Base-by-base conservation (phyloP, 2,797 vertebrate genomes). In the Podargus strigoides region DNA sequence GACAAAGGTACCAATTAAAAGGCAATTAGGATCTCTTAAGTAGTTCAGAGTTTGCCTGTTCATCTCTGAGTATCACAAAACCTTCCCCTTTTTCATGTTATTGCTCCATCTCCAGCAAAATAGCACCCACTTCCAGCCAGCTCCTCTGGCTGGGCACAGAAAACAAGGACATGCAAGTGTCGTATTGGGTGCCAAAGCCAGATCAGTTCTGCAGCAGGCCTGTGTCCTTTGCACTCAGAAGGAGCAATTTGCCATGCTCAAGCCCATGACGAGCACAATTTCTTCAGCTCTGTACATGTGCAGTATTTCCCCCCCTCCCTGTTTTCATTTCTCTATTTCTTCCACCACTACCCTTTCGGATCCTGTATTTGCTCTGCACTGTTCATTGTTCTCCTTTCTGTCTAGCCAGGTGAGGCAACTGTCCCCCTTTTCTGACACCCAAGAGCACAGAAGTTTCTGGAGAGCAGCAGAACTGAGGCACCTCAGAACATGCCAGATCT, bases 171-270 rank as follows among this genome's bases (percentile, higher is more conserved):
- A 14, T 12, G 21, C 37, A 63, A 16, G 39, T 7, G 28, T 24
- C 5, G 0, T 18, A 14, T 4, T 0, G 0, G 28, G 41, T 44
- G 53, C 10, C 56, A 66, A 36, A 68, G 69, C n/a, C 69, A 59
- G 39, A 64, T 8, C 36, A 27, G 14, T 10, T 62, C 68, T 55
- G 37, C 37, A 30, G 9, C 7, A 64, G 24, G 14, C 12, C 39
- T n/a, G 30, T 6, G 42, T 42, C 41, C 41, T n/a, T 3, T 8
- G 37, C 41, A 8, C 44, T 46, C 22, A 17, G 21, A 28, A 62
- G 50, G 20, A 66, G 24, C 6, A 3, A 63, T 37, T 12, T 41
- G 52, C 26, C 66, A 27, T 67, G 47, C 52, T 75, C 80, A 67
- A 44, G 12, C 34, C 58, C 63, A 47, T 16, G 62, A 63, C 1